phyloP scores from a whole-genome alignment of 2,888 invertebrate genomes.

The Epistrophella euchroma region DNA sequence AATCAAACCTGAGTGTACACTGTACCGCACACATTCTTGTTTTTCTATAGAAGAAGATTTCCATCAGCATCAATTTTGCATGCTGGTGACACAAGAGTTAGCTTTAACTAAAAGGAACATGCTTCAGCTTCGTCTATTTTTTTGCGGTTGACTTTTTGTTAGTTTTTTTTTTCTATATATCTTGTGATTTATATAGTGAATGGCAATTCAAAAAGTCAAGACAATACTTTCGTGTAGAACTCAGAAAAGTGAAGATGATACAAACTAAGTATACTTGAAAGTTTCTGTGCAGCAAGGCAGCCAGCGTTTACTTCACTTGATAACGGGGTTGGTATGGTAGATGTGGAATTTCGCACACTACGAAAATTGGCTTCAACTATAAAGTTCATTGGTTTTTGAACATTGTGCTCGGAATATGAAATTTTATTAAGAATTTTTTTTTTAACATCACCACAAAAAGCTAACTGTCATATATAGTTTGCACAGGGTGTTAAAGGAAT shows the following conservation, averaged over 20 bases:
- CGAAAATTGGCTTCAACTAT: constrained; percentile 73
- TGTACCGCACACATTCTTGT: too few species aligned
- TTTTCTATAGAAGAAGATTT: neutral
- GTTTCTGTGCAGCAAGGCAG: constrained; percentile 52
- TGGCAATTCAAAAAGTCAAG: constrained; percentile 66
- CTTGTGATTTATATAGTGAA: constrained; percentile 50
- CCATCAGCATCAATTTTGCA: constrained; percentile 58
- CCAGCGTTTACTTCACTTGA: constrained; percentile 41
- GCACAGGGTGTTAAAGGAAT: neutral
- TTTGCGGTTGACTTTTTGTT: constrained; percentile 2
- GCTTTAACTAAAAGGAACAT: constrained; percentile 15
- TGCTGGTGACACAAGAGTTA: constrained; percentile 62
- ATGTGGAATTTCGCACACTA: constrained; percentile 62
- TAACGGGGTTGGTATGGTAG: neutral
- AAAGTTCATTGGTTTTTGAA: constrained; percentile 64
- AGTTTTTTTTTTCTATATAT: neutral
- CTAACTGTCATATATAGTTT: neutral
- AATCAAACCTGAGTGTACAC: constrained; percentile 20
- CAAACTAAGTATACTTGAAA: constrained; percentile 36
- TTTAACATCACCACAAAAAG: neutral
- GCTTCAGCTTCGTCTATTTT: neutral
- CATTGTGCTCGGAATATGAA: constrained; percentile 67
- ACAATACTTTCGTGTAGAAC: constrained; percentile 47
- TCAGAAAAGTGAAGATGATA: constrained; percentile 25
- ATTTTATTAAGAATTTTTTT: constrained; percentile 48